Evolutionary conservation across 2,888 invertebrate genomes (phyloP), one percentile per base, ranked within the genome.

Genomic region (Gasteruption jaculator): DNA sequence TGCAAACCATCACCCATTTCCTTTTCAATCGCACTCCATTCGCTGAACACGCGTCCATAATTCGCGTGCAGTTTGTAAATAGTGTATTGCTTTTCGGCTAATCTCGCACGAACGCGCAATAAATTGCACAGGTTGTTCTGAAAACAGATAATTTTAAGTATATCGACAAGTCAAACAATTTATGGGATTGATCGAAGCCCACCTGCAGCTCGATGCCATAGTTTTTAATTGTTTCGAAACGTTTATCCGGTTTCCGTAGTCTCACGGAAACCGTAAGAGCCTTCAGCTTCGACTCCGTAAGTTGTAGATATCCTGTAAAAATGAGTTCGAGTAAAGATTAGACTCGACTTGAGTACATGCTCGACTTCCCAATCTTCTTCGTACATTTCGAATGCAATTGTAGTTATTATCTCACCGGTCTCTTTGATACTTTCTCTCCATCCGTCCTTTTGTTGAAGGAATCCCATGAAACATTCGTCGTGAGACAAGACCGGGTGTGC

Each of bases 1-100:
- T 86, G 87, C 36, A 90, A 61, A 0, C 85, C 85, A 61, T 89
- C 88, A 0, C 83, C 86, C 84, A 89, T 86, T 45, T 84, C 83
- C 53, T 81, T 84, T 61, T 90, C 90, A 37, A 85, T 81, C 21
- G 83, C 86, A 64, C 88, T 87, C 88, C 89, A 90, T 66, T 90
- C 89, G 55, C 86, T 86, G 61, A 88, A 87, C 41, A 89, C 77
- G 32, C 86, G 78, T 1, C 88, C 88, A 56, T 89, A 89, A 71
- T 86, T 85, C 0, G 83, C 82, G 62, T 90, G 89, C 25, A 89
- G 71, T 66, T 88, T 88, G 62, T 87, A 85, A 16, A 89, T 74
- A 6, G 82, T 84, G 62, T 83, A 87, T 56, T 83, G 80, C 55
- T 83, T 83, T 63, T 87, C 86, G 53, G 83, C 85, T 54, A 87